These are phyloP conservation scores for Corythornis madagascariensis DNA, from an alignment of 2,113 vertebrate species.

Conservation along the genomic window DNA sequence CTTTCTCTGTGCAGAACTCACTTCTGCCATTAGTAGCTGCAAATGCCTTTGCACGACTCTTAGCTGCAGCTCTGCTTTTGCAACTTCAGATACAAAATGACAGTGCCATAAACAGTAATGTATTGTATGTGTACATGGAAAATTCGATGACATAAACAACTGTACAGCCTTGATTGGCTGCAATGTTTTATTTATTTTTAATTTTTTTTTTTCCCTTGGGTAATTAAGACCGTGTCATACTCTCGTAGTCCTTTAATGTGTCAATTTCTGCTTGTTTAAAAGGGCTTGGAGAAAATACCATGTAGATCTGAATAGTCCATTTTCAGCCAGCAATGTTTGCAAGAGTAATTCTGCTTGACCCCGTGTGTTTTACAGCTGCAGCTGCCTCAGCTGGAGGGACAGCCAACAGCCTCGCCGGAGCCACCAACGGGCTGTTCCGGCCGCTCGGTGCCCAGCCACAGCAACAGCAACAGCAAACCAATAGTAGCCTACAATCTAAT, in stretches of 20 bases:
- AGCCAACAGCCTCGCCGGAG: constrained; percentile 89
- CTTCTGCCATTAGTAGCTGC: neutral
- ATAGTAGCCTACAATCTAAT: constrained; percentile 87
- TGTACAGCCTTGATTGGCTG: neutral
- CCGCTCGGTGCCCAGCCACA: constrained; percentile 88
- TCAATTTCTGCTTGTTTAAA: constrained; percentile 32
- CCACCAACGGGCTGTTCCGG: constrained; percentile 92
- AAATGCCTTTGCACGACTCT: neutral
- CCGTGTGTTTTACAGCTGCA: constrained; percentile 79
- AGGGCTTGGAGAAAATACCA: neutral
- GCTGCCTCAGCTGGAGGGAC: constrained; percentile 92
- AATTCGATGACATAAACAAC: neutral
- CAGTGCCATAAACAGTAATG: neutral
- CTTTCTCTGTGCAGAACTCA: neutral
- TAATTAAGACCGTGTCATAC: constrained; percentile 31
- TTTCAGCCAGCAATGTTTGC: constrained; percentile 41
- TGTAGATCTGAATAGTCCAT: constrained; percentile 35
- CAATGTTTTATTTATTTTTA: neutral
- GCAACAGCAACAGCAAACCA: constrained; percentile 86
- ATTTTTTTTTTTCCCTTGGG: neutral
- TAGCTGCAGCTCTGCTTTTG: neutral
- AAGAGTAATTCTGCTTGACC: constrained; percentile 52
- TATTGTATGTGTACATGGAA: neutral
- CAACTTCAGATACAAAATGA: neutral
- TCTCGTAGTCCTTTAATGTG: constrained; percentile 13